Evolutionary conservation across 2,797 vertebrate genomes (phyloP).

Genomic region (Enteromius mattozi): DNA sequence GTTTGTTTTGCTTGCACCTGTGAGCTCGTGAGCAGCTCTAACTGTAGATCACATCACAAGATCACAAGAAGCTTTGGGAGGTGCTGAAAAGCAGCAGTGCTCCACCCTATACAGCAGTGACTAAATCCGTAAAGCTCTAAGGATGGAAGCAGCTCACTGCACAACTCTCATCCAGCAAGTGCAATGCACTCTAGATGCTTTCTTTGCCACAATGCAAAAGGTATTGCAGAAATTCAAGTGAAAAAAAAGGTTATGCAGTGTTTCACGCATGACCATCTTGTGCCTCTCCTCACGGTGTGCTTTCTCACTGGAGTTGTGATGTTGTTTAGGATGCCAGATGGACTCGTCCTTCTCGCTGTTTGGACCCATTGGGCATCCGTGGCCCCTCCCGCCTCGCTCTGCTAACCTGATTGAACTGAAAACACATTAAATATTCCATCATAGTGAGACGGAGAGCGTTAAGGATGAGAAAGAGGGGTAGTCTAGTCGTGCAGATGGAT

Average conservation of each 20-base stretch:
- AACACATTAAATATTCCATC: constrained; percentile 49
- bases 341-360: constrained; percentile 32
- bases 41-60: constrained; percentile 21
- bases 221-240: neutral
- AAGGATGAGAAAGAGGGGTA: constrained; percentile 31
- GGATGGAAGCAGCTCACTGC: constrained; percentile 3
- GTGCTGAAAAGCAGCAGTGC: constrained; percentile 33
- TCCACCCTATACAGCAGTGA: constrained; percentile 52
- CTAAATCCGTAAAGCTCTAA: constrained; percentile 1
- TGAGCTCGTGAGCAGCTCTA: constrained; percentile 5
- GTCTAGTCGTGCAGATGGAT: constrained; percentile 19
- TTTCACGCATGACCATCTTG: constrained; percentile 7
- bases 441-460: constrained; percentile 36
- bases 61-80: constrained; percentile 7
- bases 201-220: neutral
- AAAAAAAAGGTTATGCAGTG: neutral
- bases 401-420: constrained; percentile 41
- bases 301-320: constrained; percentile 30
- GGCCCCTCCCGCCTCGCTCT: constrained; percentile 5
- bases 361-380: constrained; percentile 26
- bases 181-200: neutral
- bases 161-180: neutral
- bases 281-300: neutral
- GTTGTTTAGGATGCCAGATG: constrained; percentile 47
- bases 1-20: constrained; percentile 14